These are phyloP conservation scores for Sthenelais limicola DNA, from an alignment of 2,888 invertebrate genomes.

Conservation along the genomic window DNA sequence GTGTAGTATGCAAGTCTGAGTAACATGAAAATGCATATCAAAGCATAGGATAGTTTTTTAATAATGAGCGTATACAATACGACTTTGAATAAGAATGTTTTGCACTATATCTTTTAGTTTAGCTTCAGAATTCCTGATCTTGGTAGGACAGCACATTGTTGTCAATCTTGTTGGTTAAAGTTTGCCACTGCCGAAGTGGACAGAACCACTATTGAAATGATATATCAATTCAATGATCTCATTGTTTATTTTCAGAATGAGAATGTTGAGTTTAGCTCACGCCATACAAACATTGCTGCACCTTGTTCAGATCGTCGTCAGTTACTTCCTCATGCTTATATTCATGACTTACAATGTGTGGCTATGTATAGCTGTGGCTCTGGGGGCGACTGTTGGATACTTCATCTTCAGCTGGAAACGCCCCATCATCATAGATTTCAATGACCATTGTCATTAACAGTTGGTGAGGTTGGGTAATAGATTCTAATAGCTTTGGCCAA, in stretches of 20 bases:
- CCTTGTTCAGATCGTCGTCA: constrained; percentile 88
- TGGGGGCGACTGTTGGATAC: constrained; percentile 91
- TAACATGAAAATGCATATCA: too few species aligned
- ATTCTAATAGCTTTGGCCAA: too few species aligned
- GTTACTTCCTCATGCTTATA: constrained; percentile 94
- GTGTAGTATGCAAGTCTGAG: too few species aligned
- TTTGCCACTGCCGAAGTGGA: too few species aligned
- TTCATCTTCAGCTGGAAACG: constrained; percentile 96
- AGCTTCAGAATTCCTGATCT: not conserved
- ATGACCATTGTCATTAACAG: constrained; percentile 90
- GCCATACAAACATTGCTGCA: constrained; percentile 89
- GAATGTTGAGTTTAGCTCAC: constrained; percentile 82
- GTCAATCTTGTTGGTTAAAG: too few species aligned
- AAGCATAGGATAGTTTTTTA: too few species aligned
- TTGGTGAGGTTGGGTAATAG: not conserved
- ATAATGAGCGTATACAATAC: too few species aligned
- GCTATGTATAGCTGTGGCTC: constrained; percentile 89
- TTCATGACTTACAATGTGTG: constrained; percentile 98
- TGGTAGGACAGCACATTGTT: too few species aligned
- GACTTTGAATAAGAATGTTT: too few species aligned
- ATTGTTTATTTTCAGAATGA: constrained; percentile 77
- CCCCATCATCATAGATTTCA: constrained; percentile 87
- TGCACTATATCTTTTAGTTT: not conserved
- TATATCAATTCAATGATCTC: not conserved
- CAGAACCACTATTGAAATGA: too few species aligned